Evolutionary conservation across 2,888 invertebrate species (phyloP).

Genomic region (Synanthedon formicaeformis): DNA sequence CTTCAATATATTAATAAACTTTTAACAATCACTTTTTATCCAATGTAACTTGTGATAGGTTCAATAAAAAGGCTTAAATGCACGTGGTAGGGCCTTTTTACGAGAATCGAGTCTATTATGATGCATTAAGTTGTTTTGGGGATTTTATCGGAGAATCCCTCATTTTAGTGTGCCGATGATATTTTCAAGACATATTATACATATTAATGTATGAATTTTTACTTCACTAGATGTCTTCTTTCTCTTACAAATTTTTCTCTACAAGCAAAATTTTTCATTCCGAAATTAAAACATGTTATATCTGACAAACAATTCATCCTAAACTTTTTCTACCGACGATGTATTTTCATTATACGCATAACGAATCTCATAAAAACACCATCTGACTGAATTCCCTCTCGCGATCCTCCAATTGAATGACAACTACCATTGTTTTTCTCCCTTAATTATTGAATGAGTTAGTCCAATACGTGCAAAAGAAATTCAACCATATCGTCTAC

Average conservation of each 20-base stretch:
- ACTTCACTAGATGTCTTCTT: no score
- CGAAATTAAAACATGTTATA: no score
- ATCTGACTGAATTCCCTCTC: background rate
- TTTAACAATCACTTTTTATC: no score
- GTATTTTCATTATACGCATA: background rate
- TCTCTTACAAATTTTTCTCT: no score
- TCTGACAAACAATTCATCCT: background rate
- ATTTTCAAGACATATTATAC: background rate
- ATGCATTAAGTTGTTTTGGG: background rate
- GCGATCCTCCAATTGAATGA: constrained; percentile 2
- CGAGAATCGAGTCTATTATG: background rate
- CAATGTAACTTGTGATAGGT: no score
- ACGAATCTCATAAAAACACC: constrained; percentile 4
- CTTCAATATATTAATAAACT: no score
- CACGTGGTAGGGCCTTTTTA: no score
- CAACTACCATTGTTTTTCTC: constrained; percentile 4
- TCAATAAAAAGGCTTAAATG: no score
- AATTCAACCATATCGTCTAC: background rate
- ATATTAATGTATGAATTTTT: background rate
- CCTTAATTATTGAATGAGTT: constrained; percentile 1
- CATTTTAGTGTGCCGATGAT: background rate
- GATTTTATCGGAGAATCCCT: constrained; percentile 2
- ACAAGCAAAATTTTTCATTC: no score
- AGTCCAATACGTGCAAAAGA: no score
- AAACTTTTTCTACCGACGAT: background rate